phyloP scores from a whole-genome alignment of 2,113 vertebrate species.

The Galeopterus variegatus region DNA sequence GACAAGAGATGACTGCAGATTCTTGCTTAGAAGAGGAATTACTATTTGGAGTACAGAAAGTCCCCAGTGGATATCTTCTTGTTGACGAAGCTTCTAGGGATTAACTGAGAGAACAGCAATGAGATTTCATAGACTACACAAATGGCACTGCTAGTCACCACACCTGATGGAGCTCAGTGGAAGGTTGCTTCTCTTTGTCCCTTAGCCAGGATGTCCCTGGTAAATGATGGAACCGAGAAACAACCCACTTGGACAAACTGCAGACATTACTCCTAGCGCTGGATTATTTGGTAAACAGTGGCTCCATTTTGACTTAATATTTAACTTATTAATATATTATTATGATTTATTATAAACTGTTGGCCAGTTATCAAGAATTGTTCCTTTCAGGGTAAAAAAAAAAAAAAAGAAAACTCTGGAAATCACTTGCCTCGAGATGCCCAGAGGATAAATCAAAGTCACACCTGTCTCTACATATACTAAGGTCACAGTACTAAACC shows the following conservation, averaged over 20 bases:
- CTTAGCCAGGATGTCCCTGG: not conserved
- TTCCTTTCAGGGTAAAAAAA: not conserved
- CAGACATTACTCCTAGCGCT: not conserved
- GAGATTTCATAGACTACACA: too few species aligned
- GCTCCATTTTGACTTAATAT: not conserved
- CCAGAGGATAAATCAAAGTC: not conserved
- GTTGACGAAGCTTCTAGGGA: not conserved
- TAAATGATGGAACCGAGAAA: not conserved
- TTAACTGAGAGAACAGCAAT: not conserved
- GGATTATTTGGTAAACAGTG: not conserved
- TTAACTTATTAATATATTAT: too few species aligned
- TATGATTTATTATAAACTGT: not conserved
- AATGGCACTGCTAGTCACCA: too few species aligned
- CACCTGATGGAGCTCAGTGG: not conserved
- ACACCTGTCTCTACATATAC: not conserved
- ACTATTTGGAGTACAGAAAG: not conserved
- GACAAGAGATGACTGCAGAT: fast-evolving
- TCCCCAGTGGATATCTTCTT: not conserved
- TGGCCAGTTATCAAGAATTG: not conserved
- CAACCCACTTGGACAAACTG: not conserved
- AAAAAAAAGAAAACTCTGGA: not conserved
- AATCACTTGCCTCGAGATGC: not conserved
- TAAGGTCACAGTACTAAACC: not conserved
- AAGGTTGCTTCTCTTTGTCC: not conserved
- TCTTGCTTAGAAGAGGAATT: not conserved